phyloP scores from a whole-genome alignment of 1,140 invertebrate genomes.

The Drosophila busckii region DNA sequence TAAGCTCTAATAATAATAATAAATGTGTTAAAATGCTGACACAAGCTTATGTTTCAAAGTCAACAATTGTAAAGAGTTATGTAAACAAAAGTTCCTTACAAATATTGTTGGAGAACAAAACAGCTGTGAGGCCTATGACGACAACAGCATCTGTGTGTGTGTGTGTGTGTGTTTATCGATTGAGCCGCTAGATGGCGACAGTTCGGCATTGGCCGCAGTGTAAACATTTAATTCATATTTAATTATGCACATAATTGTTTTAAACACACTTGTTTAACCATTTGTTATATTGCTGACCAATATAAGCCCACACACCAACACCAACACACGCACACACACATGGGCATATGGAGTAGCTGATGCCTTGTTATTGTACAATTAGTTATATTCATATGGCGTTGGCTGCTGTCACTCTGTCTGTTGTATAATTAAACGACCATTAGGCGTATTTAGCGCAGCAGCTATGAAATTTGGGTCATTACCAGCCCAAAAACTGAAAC shows the following conservation, averaged over 20 bases:
- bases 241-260: slow-evolving; percentile 38
- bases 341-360: slow-evolving; percentile 11
- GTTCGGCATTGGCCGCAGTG: neutral
- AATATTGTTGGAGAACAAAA: too few species aligned
- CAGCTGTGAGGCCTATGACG: slow-evolving; percentile 3
- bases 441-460: slow-evolving; percentile 65
- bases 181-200: slow-evolving; percentile 13
- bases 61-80: slow-evolving; percentile 5
- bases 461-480: slow-evolving; percentile 69
- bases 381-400: slow-evolving; percentile 61
- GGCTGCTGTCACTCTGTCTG: slow-evolving; percentile 58
- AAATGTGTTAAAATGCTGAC: slow-evolving; percentile 43
- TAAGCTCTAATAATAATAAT: slow-evolving; percentile 30
- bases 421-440: slow-evolving; percentile 71
- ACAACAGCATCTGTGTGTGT: neutral
- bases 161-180: neutral
- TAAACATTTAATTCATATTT: slow-evolving; percentile 31
- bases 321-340: neutral
- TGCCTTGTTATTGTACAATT: slow-evolving; percentile 69
- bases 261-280: slow-evolving; percentile 23
- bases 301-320: slow-evolving; percentile 15
- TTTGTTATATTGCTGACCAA: slow-evolving; percentile 22
- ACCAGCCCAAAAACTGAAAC: slow-evolving; percentile 58
- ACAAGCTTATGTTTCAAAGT: slow-evolving; percentile 11
- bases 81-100: neutral